Percentiles rank a stretch among this genome's conserved stretches.
phyloP scores from a whole-genome alignment of 2,888 invertebrate species.

The Venusia cambrica region DNA sequence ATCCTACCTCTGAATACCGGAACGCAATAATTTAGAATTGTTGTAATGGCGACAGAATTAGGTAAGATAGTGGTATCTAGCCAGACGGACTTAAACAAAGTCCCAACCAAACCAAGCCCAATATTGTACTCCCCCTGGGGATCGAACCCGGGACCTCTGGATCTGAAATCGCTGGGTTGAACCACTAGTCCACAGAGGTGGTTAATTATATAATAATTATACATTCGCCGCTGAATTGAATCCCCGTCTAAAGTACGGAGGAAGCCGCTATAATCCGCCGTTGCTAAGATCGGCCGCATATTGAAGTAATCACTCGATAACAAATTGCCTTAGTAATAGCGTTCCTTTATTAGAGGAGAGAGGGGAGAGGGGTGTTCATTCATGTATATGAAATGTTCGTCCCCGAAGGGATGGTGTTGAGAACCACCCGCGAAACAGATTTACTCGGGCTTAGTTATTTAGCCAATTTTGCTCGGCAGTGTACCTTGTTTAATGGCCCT shows the following conservation, averaged over 20 bases:
- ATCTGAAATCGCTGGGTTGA: too few species aligned
- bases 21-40: too few species aligned
- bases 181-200: background rate
- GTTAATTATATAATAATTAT: conserved; percentile 9
- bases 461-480: conserved; percentile 5
- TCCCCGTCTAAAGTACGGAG: background rate
- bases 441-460: conserved; percentile 5
- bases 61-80: too few species aligned
- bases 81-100: too few species aligned
- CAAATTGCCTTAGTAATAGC: conserved; percentile 9
- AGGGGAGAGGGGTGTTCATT: conserved; percentile 9
- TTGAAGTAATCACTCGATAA: conserved; percentile 12
- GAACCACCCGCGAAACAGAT: conserved; percentile 12
- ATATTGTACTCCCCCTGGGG: too few species aligned
- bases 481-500: conserved; percentile 11
- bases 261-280: conserved; percentile 5
- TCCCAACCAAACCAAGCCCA: too few species aligned
- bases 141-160: too few species aligned
- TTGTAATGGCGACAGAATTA: too few species aligned
- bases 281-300: conserved; percentile 10
- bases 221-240: conserved; percentile 8
- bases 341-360: conserved; percentile 5
- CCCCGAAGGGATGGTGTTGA: conserved; percentile 5
- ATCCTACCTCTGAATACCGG: too few species aligned
- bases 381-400: conserved; percentile 9